Percentiles rank a stretch among this genome's conserved stretches.
Evolutionary conservation across 2,113 vertebrate genomes (phyloP).

Genomic region (Scomber japonicus): DNA sequence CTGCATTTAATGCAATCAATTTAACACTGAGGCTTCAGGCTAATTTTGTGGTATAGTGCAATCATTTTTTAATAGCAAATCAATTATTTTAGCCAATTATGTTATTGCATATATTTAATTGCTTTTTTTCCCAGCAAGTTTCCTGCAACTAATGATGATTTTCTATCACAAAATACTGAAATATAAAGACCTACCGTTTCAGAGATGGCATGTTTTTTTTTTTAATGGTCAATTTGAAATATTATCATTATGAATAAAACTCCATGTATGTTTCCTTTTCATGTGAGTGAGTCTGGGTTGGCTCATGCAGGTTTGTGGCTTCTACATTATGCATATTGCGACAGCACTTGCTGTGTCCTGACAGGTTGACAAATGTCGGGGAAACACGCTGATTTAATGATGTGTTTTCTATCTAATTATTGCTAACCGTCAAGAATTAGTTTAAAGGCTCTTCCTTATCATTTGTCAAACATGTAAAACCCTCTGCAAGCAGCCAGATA

Average conservation of each 20-base stretch:
- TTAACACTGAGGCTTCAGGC: slow-evolving; percentile 51
- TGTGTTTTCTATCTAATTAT: slow-evolving; percentile 80
- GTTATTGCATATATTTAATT: not conserved
- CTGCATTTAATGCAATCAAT: slow-evolving; percentile 64
- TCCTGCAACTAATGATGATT: not conserved
- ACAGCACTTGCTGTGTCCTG: slow-evolving; percentile 66
- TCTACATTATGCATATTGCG: slow-evolving; percentile 56
- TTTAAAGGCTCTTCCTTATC: slow-evolving; percentile 65
- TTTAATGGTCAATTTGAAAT: not conserved
- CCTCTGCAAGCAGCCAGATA: slow-evolving; percentile 43
- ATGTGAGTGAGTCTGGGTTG: slow-evolving; percentile 28
- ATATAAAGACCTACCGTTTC: not conserved
- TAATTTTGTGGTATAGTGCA: slow-evolving; percentile 21
- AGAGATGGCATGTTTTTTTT: not conserved
- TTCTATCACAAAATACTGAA: not conserved
- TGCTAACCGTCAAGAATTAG: slow-evolving; percentile 63
- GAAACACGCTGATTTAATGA: slow-evolving; percentile 77
- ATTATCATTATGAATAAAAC: slow-evolving; percentile 11
- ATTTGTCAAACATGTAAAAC: slow-evolving; percentile 64
- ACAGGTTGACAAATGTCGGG: slow-evolving; percentile 81
- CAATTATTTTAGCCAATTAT: slow-evolving; percentile 37
- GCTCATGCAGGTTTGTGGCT: slow-evolving; percentile 47
- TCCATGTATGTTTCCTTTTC: slow-evolving; percentile 7
- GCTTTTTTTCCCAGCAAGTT: slow-evolving; percentile 7
- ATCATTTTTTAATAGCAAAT: slow-evolving; percentile 47